Evolutionary conservation across 2,113 vertebrate species (phyloP).

Genomic region (Ciconia stormi): DNA sequence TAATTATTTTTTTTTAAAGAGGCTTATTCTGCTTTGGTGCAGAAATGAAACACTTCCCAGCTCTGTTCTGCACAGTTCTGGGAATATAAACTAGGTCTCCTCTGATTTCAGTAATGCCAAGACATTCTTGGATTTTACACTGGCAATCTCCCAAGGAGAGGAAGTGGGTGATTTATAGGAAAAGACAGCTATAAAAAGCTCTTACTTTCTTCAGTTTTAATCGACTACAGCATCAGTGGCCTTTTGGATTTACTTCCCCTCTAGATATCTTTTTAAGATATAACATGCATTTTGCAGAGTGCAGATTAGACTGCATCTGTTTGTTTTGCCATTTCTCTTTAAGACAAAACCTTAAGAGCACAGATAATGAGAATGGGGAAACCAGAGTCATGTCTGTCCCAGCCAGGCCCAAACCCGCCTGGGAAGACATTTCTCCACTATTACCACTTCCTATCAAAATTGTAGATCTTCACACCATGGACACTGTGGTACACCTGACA

Average conservation of each 20-base stretch:
- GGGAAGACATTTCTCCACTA: background rate
- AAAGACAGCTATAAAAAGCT: conserved; percentile 56
- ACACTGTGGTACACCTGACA: background rate
- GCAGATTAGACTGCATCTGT: background rate
- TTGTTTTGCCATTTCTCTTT: background rate
- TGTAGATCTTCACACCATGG: background rate
- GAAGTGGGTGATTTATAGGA: conserved; percentile 43
- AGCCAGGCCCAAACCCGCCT: background rate
- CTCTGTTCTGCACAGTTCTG: background rate
- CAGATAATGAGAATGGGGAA: background rate
- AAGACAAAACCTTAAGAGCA: background rate
- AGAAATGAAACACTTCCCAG: conserved; percentile 21
- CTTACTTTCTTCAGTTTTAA: conserved; percentile 53
- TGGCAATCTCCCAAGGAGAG: conserved; percentile 54
- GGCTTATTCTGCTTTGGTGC: background rate
- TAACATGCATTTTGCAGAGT: background rate
- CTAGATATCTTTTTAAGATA: background rate
- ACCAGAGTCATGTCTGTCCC: background rate
- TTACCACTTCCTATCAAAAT: background rate
- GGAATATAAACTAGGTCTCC: conserved; percentile 32
- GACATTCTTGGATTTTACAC: conserved; percentile 56
- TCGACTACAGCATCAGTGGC: conserved; percentile 10
- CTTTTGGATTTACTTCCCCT: conserved; percentile 19
- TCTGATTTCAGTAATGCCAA: conserved; percentile 39
- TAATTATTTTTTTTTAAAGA: background rate